Percentiles rank a stretch among this genome's conserved stretches.
Evolutionary conservation across 2,888 invertebrate species (phyloP).

Genomic region (Drosophila kanekoi): DNA sequence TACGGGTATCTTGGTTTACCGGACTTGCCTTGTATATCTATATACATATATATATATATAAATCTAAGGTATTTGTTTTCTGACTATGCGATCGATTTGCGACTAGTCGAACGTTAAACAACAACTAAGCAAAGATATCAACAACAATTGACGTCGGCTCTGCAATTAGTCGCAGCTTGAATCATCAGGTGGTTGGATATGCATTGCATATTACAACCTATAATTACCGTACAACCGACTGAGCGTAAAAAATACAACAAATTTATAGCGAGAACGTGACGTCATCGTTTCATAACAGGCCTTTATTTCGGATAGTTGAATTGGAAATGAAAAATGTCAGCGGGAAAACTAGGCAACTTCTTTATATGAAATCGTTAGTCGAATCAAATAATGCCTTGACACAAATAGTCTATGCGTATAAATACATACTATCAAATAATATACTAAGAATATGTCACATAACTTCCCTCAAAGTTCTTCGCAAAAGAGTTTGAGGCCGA

Average conservation of each 20-base stretch:
- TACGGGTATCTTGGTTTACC: constrained; percentile 9
- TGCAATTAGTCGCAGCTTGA: constrained; percentile 35
- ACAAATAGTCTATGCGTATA: no score
- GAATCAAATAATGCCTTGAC: no score
- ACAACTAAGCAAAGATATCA: background rate
- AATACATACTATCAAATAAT: no score
- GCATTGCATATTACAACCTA: background rate
- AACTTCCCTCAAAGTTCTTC: no score
- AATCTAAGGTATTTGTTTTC: background rate
- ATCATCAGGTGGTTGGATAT: constrained; percentile 14
- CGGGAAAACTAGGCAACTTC: no score
- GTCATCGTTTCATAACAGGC: constrained; percentile 9
- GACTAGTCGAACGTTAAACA: constrained; percentile 1
- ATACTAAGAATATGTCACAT: no score
- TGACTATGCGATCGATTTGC: background rate
- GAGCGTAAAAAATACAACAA: background rate
- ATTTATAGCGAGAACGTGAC: no score
- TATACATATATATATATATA: background rate
- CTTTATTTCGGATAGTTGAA: no score
- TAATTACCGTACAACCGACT: background rate
- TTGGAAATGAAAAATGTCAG: no score
- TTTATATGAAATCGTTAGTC: no score
- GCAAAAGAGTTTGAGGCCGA: no score
- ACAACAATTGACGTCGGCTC: constrained; percentile 1
- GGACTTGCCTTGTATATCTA: background rate